These are phyloP conservation scores for Aurelia sp. DNA, from an alignment of 30 jellyfish, hydroid and myxozoan species.

Conservation along the genomic window DNA sequence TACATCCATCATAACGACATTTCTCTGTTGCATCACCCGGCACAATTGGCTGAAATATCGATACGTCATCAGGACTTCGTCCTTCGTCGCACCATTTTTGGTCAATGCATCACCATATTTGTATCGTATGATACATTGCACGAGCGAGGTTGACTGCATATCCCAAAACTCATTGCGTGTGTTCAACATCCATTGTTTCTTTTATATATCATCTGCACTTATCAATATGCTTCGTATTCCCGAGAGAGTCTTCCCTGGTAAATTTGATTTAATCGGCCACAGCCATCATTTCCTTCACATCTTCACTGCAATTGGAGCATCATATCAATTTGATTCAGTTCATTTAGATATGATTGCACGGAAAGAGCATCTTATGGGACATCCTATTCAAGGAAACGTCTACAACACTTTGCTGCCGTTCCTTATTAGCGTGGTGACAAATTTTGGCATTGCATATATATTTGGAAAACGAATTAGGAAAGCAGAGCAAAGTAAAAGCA, in stretches of 20 bases:
- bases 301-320: constrained; percentile 87
- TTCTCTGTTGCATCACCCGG: constrained; percentile 84
- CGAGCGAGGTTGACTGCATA: constrained; percentile 52
- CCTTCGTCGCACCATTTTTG: constrained; percentile 87
- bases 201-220: constrained; percentile 76
- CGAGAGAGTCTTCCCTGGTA: constrained; percentile 91
- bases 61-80: constrained; percentile 78
- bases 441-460: constrained; percentile 54
- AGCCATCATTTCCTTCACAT: constrained; percentile 95
- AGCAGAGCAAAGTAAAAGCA: constrained; percentile 11
- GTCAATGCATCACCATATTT: constrained; percentile 91
- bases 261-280: constrained; percentile 88
- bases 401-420: constrained; percentile 42
- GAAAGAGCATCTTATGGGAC: constrained; percentile 6
- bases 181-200: constrained; percentile 72
- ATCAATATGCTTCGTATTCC: constrained; percentile 91
- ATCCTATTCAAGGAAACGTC: constrained; percentile 33
- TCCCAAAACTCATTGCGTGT: constrained; percentile 49
- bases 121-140: constrained; percentile 68
- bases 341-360: constrained; percentile 73
- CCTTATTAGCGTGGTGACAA: constrained; percentile 13
- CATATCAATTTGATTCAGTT: constrained; percentile 81
- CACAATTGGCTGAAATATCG: constrained; percentile 75
- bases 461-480: constrained; percentile 41
- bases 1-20: constrained; percentile 82